Evolutionary conservation across 2,888 invertebrate genomes (phyloP).

Genomic region (Pachydiplax longipennis): DNA sequence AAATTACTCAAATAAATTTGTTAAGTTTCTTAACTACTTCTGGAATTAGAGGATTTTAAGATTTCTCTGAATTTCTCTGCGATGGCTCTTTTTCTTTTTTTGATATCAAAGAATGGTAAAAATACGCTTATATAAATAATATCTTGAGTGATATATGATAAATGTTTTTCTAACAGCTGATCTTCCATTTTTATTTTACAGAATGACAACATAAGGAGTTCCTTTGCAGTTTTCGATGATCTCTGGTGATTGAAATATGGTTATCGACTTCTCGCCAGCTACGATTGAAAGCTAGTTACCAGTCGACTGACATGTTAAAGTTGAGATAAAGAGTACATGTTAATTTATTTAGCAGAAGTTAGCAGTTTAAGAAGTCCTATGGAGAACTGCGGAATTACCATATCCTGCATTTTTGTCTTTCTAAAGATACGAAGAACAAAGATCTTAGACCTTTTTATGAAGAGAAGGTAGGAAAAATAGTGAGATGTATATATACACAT

Average conservation of each 20-base stretch:
- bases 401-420: slow-evolving; percentile 28
- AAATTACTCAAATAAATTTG: too few species aligned
- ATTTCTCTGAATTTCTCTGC: neutral
- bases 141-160: too few species aligned
- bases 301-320: slow-evolving; percentile 17
- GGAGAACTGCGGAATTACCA: neutral
- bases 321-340: neutral
- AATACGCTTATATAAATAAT: too few species aligned
- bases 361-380: neutral
- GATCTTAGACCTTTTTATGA: neutral
- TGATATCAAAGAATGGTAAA: too few species aligned
- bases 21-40: too few species aligned
- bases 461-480: neutral
- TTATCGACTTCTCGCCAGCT: neutral
- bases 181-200: slow-evolving; percentile 46
- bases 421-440: neutral
- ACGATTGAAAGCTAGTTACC: neutral
- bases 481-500: neutral
- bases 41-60: too few species aligned
- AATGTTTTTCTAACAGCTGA: too few species aligned
- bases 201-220: slow-evolving; percentile 51
- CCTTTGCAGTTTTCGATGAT: slow-evolving; percentile 51
- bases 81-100: too few species aligned
- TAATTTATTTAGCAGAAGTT: neutral
- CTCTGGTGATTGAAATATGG: slow-evolving; percentile 48